Base-by-base conservation (phyloP, 2,113 vertebrate species). In the Prunella fulvescens region DNA sequence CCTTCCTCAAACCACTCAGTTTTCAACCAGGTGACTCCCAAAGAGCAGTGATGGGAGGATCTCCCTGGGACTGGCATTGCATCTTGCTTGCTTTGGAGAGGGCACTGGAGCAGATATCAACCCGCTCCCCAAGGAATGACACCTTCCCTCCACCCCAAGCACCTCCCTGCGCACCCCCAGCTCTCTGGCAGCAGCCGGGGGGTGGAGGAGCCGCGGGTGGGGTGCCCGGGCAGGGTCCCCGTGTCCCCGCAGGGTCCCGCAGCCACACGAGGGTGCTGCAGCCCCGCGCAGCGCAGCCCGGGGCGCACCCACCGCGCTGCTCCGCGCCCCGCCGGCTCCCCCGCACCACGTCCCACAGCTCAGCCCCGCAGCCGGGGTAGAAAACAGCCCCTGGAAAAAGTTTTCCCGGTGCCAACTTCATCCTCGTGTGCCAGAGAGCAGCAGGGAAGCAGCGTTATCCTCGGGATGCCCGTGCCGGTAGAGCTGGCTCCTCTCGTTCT, bases 211-310 rank as follows among this genome's bases (percentile, higher is more conserved):
- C 44, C 6, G 60, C 6, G 62, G 45, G 35, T 13, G 13, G 14
- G 19, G 56, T 29, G 7, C 5, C 29, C 10, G 25, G 76, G 62
- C 28, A 58, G 35, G 58, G 51, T 44, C 19, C 35, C 60, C 42
- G 51, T 25, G 58, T 33, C 18, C 64, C 54, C 14, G 90, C 53
- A 7, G n/a, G 67, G 74, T 35, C 74, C 25, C 56, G 87, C 87
- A 45, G 88, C 96, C 96, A 93, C 96, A 95, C 88, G 96, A 92
- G 91, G 96, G 96, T 44, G 94, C 91, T 95, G 88, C 93, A 94
- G 84, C 74, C 86, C 69, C 79, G 24, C 92, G 37, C 47, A 80
- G 47, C 58, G 57, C 69, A 7, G 58, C 67, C 5, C 50, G 31
- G 53, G 86, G 14, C 9, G 4, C 8, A 70, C 9, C 18, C 24